These are phyloP conservation scores for Zaprionus inermis DNA, from an alignment of 1,140 invertebrate genomes.

Conservation along the genomic window DNA sequence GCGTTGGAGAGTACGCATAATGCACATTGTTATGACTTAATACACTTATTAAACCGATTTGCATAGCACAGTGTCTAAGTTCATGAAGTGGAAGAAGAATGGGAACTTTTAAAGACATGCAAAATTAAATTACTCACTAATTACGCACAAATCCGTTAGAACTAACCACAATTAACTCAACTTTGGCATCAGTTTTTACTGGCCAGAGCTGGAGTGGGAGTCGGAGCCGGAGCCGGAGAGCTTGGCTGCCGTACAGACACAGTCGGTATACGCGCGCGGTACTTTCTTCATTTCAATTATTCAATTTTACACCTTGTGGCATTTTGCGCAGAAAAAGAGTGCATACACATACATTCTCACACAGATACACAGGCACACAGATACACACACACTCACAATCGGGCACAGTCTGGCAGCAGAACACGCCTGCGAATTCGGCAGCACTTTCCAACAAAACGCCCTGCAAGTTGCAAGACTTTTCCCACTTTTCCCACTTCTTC, in stretches of 20 bases:
- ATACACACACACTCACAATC: conserved; percentile 16
- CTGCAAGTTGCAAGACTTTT: conserved; percentile 38
- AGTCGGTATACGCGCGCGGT: conserved; percentile 7
- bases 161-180: conserved; percentile 84
- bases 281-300: conserved; percentile 82
- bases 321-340: conserved; percentile 57
- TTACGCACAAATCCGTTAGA: conserved; percentile 83
- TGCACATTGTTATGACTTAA: not conserved
- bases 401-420: conserved; percentile 9
- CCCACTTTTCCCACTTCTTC: too few species aligned
- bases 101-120: conserved; percentile 39
- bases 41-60: not conserved
- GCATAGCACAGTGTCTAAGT: conserved; percentile 1
- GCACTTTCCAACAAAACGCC: conserved; percentile 20
- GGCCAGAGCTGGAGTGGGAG: not conserved
- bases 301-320: conserved; percentile 84
- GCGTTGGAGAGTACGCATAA: not conserved
- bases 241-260: not conserved
- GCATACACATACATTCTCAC: conserved; percentile 33
- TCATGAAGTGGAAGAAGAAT: not conserved
- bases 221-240: not conserved
- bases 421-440: conserved; percentile 74
- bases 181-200: conserved; percentile 64
- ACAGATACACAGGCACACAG: conserved; percentile 9
- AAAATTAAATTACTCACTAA: conserved; percentile 77